Evolutionary conservation across 1,140 invertebrate genomes (phyloP).

Genomic region (Teleopsis dalmanni): DNA sequence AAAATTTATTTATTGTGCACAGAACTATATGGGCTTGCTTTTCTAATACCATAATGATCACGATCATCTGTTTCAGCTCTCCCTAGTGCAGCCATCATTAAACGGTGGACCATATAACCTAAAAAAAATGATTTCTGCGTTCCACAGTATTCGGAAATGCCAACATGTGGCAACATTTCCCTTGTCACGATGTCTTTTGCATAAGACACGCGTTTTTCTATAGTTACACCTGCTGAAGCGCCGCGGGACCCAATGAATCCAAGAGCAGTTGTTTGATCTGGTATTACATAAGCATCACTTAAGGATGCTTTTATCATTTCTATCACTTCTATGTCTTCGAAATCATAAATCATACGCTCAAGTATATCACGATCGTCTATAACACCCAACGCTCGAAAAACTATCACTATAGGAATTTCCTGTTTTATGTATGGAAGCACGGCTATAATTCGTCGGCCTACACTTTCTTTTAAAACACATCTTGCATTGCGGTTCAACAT

Average conservation of each 20-base stretch:
- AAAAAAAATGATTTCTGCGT: conserved; percentile 98
- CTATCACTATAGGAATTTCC: conserved; percentile 99
- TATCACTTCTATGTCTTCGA: conserved; percentile 99
- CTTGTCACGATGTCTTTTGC: conserved; percentile 98
- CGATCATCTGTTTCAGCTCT: conserved; percentile 93
- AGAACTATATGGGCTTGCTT: too few relatives aligned
- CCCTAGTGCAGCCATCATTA: conserved; percentile 86
- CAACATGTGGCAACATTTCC: conserved; percentile 98
- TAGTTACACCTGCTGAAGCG: conserved; percentile 92
- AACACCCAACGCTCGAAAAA: conserved; percentile 93
- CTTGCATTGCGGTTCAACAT: conserved; percentile 96
- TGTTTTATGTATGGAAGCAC: conserved; percentile 98
- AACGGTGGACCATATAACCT: conserved; percentile 96
- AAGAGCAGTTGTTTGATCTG: conserved; percentile 96
- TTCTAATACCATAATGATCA: conserved; percentile 85
- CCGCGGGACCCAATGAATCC: conserved; percentile 97
- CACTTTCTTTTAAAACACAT: conserved; percentile 92
- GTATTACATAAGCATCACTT: conserved; percentile 98
- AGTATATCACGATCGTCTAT: conserved; percentile 97
- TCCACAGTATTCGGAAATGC: conserved; percentile 97
- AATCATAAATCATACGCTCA: conserved; percentile 98
- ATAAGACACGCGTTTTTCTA: conserved; percentile 98
- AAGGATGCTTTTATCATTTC: conserved; percentile 99
- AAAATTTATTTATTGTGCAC: background rate
- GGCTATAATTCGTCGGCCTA: conserved; percentile 95